Conservation (phyloP, 2,888 invertebrate genomes). For the Tridacna gigas region DNA sequence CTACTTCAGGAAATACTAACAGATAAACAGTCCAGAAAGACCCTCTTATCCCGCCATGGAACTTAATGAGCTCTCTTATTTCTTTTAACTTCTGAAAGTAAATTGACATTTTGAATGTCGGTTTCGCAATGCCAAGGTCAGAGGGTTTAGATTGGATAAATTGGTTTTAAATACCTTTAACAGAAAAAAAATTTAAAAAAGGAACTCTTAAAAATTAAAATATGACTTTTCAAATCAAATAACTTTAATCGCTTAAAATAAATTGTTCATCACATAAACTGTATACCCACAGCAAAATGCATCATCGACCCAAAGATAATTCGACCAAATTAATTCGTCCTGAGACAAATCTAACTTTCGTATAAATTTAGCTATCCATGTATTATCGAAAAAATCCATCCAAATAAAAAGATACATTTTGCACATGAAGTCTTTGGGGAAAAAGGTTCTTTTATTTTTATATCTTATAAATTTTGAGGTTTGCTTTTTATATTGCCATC, state of each 20-base stretch:
- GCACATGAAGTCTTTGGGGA: too few relatives aligned
- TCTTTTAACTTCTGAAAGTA: conserved; percentile 75
- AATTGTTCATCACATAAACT: not conserved
- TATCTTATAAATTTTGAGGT: too few relatives aligned
- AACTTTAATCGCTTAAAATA: not conserved
- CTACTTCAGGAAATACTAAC: not conserved
- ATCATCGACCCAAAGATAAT: too few relatives aligned
- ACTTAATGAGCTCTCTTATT: conserved; percentile 69
- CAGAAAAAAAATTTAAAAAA: not conserved
- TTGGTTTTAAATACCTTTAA: too few relatives aligned
- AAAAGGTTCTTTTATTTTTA: too few relatives aligned
- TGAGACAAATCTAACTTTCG: too few relatives aligned
- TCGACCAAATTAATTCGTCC: too few relatives aligned
- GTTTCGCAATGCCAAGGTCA: conserved; percentile 52
- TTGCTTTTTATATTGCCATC: too few relatives aligned
- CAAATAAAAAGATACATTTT: too few relatives aligned
- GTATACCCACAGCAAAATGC: too few relatives aligned
- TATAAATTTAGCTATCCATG: too few relatives aligned
- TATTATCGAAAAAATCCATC: too few relatives aligned
- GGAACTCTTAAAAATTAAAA: not conserved
- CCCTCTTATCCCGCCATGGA: conserved; percentile 76
- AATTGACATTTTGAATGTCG: conserved; percentile 68
- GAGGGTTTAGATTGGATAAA: not conserved
- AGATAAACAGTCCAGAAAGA: conserved; percentile 57
- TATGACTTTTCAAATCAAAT: not conserved